Conservation (phyloP, 2,888 invertebrate genomes). For the Pegoplata infirma region DNA sequence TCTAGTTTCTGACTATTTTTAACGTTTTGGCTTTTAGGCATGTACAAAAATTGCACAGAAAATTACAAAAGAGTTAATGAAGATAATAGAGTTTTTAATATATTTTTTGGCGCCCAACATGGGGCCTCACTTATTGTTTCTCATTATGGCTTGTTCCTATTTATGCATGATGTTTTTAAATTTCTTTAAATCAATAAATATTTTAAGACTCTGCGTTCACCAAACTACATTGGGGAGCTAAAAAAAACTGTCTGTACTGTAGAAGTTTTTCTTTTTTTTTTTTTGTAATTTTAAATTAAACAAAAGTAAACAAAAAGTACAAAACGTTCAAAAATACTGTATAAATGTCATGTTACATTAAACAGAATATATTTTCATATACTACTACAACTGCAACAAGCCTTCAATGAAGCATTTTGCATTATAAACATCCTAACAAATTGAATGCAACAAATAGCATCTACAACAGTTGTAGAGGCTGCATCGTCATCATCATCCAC, state of each 20-base stretch:
- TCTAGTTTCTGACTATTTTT: too few species aligned
- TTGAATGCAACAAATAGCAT: slow-evolving; percentile 26
- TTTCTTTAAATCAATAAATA: too few species aligned
- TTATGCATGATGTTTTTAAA: too few species aligned
- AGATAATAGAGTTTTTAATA: too few species aligned
- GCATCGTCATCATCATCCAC: neutral
- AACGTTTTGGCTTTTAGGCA: too few species aligned
- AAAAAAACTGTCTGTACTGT: neutral
- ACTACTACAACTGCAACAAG: neutral
- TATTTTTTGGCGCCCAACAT: too few species aligned
- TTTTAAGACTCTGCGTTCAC: neutral
- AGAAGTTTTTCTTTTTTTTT: neutral
- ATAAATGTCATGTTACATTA: slow-evolving; percentile 43
- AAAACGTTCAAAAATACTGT: slow-evolving; percentile 2
- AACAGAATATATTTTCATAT: slow-evolving; percentile 36
- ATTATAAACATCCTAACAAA: slow-evolving; percentile 23
- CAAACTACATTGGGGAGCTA: neutral
- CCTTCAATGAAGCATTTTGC: neutral
- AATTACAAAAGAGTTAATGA: too few species aligned
- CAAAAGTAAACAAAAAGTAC: neutral
- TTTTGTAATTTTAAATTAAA: too few species aligned
- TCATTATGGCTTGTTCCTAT: too few species aligned
- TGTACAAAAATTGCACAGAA: too few species aligned
- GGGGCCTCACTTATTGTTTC: too few species aligned
- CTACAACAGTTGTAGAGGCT: neutral